phyloP scores from a whole-genome alignment of 2,797 vertebrate species.

The Philypnodon macrostomus region DNA sequence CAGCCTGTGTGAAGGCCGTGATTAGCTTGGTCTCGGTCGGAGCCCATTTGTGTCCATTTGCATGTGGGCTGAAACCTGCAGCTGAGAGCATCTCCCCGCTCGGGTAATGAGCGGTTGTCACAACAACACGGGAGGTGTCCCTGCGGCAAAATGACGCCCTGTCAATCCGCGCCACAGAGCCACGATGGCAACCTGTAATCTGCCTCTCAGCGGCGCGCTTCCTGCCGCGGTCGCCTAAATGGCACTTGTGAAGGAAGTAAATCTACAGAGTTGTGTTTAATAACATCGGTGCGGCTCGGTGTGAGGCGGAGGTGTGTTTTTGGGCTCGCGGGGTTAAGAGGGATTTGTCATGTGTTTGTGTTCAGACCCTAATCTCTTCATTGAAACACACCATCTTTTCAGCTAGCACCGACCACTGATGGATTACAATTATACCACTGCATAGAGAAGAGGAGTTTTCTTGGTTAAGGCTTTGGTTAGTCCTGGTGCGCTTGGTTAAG shows the following conservation, averaged over 20 bases:
- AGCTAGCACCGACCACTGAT: constrained; percentile 84
- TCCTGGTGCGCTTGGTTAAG: no score
- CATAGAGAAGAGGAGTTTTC: constrained; percentile 19
- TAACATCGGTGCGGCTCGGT: constrained; percentile 74
- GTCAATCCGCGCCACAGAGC: constrained; percentile 91
- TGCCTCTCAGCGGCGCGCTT: constrained; percentile 77
- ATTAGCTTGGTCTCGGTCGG: constrained; percentile 92
- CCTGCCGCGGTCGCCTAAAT: constrained; percentile 95
- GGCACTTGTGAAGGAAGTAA: constrained; percentile 97
- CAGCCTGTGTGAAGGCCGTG: constrained; percentile 80
- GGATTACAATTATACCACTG: constrained; percentile 77
- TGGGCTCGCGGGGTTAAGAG: constrained; percentile 88
- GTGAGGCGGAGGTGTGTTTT: constrained; percentile 73
- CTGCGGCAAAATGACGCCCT: constrained; percentile 96
- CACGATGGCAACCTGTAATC: constrained; percentile 99
- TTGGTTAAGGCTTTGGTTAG: no score
- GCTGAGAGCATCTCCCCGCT: constrained; percentile 94
- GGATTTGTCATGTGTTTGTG: constrained; percentile 97
- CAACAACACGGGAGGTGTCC: constrained; percentile 98
- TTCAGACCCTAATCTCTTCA: constrained; percentile 94
- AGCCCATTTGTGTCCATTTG: constrained; percentile 99
- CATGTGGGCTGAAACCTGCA: constrained; percentile 91
- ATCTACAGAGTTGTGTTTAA: constrained; percentile 98
- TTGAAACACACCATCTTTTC: constrained; percentile 87
- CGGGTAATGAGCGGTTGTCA: constrained; percentile 99